Evolutionary conservation across 2,113 vertebrate species (phyloP).

Genomic region (Syngnathus floridae): DNA sequence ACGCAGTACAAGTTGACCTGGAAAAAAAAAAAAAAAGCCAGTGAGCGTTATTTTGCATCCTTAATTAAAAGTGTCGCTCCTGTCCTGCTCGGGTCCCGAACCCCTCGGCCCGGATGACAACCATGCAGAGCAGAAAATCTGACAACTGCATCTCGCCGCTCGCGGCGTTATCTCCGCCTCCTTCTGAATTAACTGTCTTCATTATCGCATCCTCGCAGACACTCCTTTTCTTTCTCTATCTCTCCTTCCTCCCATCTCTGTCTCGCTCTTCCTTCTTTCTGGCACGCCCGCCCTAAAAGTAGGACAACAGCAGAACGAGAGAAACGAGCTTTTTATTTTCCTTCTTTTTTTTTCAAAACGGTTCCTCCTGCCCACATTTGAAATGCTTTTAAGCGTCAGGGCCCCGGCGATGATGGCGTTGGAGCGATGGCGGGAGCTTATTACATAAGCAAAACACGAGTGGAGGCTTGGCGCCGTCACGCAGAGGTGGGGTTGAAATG

Average conservation of each 20-base stretch:
- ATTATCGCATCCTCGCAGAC: conserved; percentile 65
- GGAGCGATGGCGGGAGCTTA: conserved; percentile 34
- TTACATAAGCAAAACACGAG: conserved; percentile 57
- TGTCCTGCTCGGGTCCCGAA: conserved; percentile 34
- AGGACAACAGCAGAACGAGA: conserved; percentile 35
- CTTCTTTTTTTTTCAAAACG: not conserved
- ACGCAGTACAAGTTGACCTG: conserved; percentile 35
- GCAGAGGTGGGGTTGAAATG: conserved; percentile 38
- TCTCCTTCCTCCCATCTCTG: conserved; percentile 4
- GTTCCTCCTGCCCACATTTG: conserved; percentile 40
- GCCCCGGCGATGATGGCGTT: conserved; percentile 56
- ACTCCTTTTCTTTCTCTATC: conserved; percentile 24
- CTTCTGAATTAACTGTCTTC: conserved; percentile 63
- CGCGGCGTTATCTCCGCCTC: conserved; percentile 59
- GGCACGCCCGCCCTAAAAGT: conserved; percentile 40
- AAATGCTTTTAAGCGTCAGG: conserved; percentile 53
- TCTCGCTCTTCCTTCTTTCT: conserved; percentile 12
- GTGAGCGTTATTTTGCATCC: conserved; percentile 38
- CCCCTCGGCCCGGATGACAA: conserved; percentile 47
- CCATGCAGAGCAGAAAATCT: conserved; percentile 64
- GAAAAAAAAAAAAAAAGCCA: conserved; percentile 18
- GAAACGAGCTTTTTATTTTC: not conserved
- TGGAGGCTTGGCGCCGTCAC: conserved; percentile 24
- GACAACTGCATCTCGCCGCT: conserved; percentile 54
- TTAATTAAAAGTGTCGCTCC: conserved; percentile 59